phyloP scores from a whole-genome alignment of 2,888 invertebrate species.

The Sycophila texana region DNA sequence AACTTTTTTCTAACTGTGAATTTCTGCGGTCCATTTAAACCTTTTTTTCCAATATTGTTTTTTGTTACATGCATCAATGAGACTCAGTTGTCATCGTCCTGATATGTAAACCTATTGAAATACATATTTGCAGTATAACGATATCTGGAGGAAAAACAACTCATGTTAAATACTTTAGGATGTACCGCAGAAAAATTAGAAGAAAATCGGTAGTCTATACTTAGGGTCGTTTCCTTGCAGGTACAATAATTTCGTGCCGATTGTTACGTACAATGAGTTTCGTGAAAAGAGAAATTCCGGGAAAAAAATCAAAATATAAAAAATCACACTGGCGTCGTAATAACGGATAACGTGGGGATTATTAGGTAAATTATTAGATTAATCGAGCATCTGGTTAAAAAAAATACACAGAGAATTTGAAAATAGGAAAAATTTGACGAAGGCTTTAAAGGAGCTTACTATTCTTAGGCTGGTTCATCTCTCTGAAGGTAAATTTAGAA shows the following conservation, averaged over 20 bases:
- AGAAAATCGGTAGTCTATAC: too few species aligned
- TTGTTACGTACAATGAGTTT: slow-evolving; percentile 28
- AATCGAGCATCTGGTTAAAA: slow-evolving; percentile 28
- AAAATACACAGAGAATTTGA: background rate
- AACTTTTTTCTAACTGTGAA: too few species aligned
- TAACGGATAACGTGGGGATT: slow-evolving; percentile 38
- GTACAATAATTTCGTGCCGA: slow-evolving; percentile 43
- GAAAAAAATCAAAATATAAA: slow-evolving; percentile 29
- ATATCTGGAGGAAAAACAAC: too few species aligned
- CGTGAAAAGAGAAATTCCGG: slow-evolving; percentile 20
- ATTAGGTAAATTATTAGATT: slow-evolving; percentile 21
- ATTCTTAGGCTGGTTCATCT: background rate
- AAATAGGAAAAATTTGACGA: background rate
- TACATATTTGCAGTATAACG: too few species aligned
- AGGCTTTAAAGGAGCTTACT: background rate
- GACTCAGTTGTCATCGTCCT: too few species aligned
- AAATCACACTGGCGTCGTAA: slow-evolving; percentile 19
- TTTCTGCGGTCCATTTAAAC: too few species aligned
- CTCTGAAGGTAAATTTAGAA: background rate
- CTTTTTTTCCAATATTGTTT: too few species aligned
- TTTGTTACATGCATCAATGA: too few species aligned
- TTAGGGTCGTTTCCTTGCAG: background rate
- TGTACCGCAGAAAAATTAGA: too few species aligned
- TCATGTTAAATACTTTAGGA: too few species aligned
- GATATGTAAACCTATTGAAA: too few species aligned